Evolutionary conservation across 2,113 vertebrate genomes (phyloP).

Genomic region (Brachyhypopomus gauderio): DNA sequence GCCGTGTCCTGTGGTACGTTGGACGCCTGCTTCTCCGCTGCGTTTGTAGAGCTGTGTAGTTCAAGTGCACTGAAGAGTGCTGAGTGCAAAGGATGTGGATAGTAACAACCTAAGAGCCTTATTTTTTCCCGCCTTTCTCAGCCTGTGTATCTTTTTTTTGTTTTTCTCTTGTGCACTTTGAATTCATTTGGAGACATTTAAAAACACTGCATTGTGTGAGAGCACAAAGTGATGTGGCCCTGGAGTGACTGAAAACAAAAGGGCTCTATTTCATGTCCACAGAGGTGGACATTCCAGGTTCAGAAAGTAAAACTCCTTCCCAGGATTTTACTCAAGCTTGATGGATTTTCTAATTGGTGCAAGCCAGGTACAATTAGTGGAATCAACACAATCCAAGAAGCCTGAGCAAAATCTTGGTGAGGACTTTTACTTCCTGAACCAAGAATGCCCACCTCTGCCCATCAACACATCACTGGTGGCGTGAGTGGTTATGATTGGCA

Average conservation of each 20-base stretch:
- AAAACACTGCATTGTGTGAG: neutral
- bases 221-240: neutral
- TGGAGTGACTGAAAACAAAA: neutral
- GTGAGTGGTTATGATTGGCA: neutral
- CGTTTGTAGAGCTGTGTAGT: neutral
- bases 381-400: no score
- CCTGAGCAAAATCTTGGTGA: no score
- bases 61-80: neutral
- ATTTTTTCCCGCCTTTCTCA: neutral
- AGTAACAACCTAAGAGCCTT: neutral
- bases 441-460: no score
- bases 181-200: neutral
- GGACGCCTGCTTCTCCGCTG: neutral
- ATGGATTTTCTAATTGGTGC: no score
- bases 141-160: neutral
- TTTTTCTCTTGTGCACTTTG: conserved; percentile 3
- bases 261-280: neutral
- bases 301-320: no score
- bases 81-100: neutral
- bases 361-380: no score
- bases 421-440: no score
- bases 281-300: no score
- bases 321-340: no score
- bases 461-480: conserved; percentile 16
- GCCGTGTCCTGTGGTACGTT: conserved; percentile 94